Evolutionary conservation across 2,888 invertebrate genomes (phyloP), one percentile per base, ranked within the genome.

Genomic region (Azorinus chamasolen): DNA sequence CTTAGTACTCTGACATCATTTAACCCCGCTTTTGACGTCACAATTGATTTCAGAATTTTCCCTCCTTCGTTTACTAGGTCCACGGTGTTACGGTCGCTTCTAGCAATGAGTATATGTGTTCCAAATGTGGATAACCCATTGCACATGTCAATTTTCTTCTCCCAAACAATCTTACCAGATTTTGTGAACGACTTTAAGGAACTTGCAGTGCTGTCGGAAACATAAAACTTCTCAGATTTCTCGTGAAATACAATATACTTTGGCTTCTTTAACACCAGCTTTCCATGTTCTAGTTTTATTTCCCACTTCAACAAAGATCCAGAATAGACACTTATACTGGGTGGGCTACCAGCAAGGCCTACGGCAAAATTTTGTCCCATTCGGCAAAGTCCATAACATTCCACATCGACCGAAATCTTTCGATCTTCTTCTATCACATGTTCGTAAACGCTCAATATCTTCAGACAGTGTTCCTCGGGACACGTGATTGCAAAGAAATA

Each of bases 351-450:
- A 0, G 24, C 24, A 2, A 71, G 27, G 0, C 51, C 61, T 1
- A 71, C 57, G 14, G 55, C 71, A 66, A 61, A 71, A 14, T 53
- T 61, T 10, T 25, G 16, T 24, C 25, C 41, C 18, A 39, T 27
- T 57, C 39, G 32, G 45, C 55, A 70, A 4, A 80, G 25, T n/a
- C 80, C 80, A 32, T 77, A 80, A 59, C 76, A 73, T 22, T 69
- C 53, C 2, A 51, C 51, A 12, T 59, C 70, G 2, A 58, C 32
- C 12, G 57, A 54, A 22, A 73, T 20, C 0, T 24, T 46, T n/a
- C 20, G 27, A 14, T 66, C 66, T 53, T 39, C 41, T 32, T 61
- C 51, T 10, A 80, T 55, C 10, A 46, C 39, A 6, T 58, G 32
- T 22, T 62, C 51, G 32, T 50, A 45, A 3, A 77, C 27, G 27